phyloP scores from a whole-genome alignment of 2,888 invertebrate genomes.

The Eudasyphora cyanicolor region DNA sequence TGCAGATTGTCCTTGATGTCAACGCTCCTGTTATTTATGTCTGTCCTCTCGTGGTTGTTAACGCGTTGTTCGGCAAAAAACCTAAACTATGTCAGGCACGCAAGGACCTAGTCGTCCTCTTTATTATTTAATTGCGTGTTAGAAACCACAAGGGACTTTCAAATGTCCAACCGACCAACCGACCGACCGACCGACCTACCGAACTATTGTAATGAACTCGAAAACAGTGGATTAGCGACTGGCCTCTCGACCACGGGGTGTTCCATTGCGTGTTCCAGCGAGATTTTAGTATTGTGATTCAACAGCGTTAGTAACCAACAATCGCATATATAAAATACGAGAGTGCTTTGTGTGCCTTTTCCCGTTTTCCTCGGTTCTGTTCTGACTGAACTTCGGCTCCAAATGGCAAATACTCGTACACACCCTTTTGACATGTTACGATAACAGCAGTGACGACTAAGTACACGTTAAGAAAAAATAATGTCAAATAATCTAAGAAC shows the following conservation, averaged over 20 bases:
- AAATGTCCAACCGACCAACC: neutral
- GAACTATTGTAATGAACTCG: constrained; percentile 26
- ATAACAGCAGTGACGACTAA: constrained; percentile 14
- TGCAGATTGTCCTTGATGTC: neutral
- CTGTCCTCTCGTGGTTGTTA: constrained; percentile 17
- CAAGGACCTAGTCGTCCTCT: constrained; percentile 12
- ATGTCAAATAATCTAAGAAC: too few relatives aligned
- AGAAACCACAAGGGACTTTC: too few relatives aligned
- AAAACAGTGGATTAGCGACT: constrained; percentile 35
- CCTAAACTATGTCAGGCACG: constrained; percentile 4
- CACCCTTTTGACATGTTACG: constrained; percentile 50
- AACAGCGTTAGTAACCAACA: neutral
- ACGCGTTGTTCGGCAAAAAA: constrained; percentile 31
- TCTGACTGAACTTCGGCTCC: too few relatives aligned
- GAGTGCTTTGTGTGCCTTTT: neutral
- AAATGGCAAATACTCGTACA: too few relatives aligned
- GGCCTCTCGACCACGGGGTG: constrained; percentile 22
- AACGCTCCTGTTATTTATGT: constrained; percentile 1
- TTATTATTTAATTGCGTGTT: constrained; percentile 55
- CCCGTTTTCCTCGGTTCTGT: neutral
- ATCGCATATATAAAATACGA: neutral
- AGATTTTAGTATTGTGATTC: constrained; percentile 50
- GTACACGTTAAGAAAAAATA: too few relatives aligned
- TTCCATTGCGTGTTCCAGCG: constrained; percentile 59
- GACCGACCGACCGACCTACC: neutral